phyloP scores from a whole-genome alignment of 2,113 vertebrate genomes.

The Gnathonemus longibarbis region DNA sequence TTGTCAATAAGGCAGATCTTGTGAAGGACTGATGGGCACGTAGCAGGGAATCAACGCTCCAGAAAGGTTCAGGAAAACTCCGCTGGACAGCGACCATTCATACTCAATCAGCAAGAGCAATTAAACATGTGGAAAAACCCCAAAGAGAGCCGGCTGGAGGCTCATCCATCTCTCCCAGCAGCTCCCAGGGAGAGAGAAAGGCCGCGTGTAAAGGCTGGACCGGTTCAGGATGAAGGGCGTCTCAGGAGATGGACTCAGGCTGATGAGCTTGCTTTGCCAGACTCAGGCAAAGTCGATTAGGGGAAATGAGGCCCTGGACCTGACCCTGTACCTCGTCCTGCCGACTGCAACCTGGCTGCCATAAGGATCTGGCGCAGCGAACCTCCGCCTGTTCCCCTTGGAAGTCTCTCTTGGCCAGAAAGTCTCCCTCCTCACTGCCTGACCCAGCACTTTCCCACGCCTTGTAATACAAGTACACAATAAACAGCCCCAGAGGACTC shows the following conservation, averaged over 20 bases:
- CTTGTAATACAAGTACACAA: background rate
- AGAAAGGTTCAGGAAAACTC: background rate
- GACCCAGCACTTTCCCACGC: background rate
- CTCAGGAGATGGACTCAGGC: background rate
- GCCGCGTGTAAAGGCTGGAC: background rate
- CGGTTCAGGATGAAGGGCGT: background rate
- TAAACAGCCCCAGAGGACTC: background rate
- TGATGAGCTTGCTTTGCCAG: background rate
- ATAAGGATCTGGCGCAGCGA: background rate
- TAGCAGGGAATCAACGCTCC: background rate
- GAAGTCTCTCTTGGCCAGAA: background rate
- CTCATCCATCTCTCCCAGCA: background rate
- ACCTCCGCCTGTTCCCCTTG: background rate
- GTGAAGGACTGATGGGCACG: background rate
- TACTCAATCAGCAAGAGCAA: background rate
- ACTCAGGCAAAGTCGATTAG: background rate
- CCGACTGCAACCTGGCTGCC: background rate
- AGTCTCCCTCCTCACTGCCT: background rate
- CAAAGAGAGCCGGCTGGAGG: background rate
- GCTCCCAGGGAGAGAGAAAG: background rate
- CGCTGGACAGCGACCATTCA: background rate
- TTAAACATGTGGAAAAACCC: background rate
- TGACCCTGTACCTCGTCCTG: background rate
- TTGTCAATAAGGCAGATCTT: background rate
- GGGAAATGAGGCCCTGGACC: background rate